A percentile compares a stretch with the other conserved stretches of the same genome.
phyloP scores from a whole-genome alignment of 1,140 invertebrate genomes.

The Portunus trituberculatus region DNA sequence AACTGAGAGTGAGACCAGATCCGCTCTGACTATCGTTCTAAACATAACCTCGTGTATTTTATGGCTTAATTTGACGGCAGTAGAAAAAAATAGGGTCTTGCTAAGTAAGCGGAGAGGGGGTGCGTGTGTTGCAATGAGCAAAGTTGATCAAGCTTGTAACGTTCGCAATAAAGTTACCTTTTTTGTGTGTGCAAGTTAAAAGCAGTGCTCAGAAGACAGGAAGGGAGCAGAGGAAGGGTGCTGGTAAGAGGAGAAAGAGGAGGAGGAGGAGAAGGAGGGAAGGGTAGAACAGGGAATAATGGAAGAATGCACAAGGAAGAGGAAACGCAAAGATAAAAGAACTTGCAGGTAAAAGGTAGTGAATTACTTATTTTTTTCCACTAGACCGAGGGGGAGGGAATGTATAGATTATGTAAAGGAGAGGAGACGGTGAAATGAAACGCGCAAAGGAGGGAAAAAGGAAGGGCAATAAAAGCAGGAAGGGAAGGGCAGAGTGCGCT shows the following conservation, averaged over 20 bases:
- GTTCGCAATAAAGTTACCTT: background rate
- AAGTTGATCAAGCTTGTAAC: slow-evolving; percentile 22
- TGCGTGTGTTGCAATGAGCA: slow-evolving; percentile 6
- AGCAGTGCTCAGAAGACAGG: background rate
- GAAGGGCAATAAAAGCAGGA: background rate
- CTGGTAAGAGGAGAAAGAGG: background rate
- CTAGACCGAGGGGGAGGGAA: background rate
- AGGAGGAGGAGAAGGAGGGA: background rate
- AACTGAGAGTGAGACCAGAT: background rate
- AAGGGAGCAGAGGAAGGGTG: background rate
- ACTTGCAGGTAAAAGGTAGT: background rate
- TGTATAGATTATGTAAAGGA: background rate
- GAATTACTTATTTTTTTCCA: background rate
- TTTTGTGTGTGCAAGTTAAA: slow-evolving; percentile 1
- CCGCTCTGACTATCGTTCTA: background rate
- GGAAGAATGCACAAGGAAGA: background rate
- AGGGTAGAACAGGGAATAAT: background rate
- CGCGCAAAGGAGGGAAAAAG: background rate
- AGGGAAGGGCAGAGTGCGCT: background rate
- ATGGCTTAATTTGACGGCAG: background rate
- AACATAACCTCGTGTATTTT: background rate
- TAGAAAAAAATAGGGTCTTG: background rate
- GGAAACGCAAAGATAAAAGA: background rate
- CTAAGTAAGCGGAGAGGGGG: background rate
- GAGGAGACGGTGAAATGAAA: background rate